Conservation (phyloP, 1,140 invertebrate genomes). For the Maniola jurtina region DNA sequence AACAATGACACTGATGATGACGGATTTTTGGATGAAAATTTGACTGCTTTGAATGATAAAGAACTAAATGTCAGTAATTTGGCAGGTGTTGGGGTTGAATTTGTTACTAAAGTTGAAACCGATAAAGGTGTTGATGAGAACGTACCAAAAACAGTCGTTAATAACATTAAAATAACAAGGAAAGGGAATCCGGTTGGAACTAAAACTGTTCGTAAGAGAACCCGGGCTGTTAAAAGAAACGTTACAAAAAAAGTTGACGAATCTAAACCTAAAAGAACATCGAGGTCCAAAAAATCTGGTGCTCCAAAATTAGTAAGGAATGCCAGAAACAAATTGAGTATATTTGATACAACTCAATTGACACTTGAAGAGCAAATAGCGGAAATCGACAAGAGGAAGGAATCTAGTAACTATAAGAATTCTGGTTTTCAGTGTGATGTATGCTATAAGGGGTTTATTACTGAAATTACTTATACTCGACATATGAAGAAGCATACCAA, state of each 20-base stretch:
- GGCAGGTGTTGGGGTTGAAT: background rate
- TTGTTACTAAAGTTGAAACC: background rate
- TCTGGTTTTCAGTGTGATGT: background rate
- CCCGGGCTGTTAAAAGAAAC: background rate
- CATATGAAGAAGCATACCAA: background rate
- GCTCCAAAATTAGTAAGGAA: background rate
- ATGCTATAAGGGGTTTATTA: background rate
- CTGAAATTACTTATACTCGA: background rate
- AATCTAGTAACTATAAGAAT: background rate
- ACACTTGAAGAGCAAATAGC: background rate
- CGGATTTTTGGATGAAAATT: background rate
- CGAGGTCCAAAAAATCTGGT: background rate
- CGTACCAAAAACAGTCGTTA: background rate
- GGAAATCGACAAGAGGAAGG: background rate
- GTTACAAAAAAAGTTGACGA: background rate
- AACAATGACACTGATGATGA: constrained; percentile 2
- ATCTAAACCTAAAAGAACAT: background rate
- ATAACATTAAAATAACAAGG: background rate
- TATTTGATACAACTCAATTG: background rate
- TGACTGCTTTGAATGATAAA: background rate
- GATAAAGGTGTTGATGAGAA: background rate
- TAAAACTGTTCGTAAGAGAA: background rate
- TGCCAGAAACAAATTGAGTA: background rate
- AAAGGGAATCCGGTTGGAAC: background rate
- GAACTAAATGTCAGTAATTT: background rate